Conservation (phyloP, 2,797 vertebrate genomes). For the Melanitta fusca region DNA sequence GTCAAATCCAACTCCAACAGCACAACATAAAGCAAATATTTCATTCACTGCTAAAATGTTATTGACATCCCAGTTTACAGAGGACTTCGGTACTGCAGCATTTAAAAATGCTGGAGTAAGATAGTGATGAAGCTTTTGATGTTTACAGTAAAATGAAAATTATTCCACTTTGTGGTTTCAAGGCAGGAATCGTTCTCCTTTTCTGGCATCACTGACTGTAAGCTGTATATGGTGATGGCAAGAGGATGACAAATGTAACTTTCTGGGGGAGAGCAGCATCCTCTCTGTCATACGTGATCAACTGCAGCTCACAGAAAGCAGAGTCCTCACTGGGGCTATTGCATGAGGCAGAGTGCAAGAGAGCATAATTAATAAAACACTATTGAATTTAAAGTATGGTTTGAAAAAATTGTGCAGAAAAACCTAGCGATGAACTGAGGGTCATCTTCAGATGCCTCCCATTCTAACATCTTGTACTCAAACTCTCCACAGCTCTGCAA, state of each 20-base stretch:
- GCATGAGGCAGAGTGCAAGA: not conserved
- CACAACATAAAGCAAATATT: not conserved
- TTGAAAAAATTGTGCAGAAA: not conserved
- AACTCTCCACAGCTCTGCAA: not conserved
- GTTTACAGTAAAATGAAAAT: not conserved
- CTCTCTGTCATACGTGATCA: not conserved
- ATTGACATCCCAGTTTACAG: not conserved
- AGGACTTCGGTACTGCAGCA: not conserved
- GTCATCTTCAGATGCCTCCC: not conserved
- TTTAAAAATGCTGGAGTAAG: not conserved
- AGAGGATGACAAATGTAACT: not conserved
- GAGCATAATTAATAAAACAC: not conserved
- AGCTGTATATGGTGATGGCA: not conserved
- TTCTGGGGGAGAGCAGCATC: not conserved
- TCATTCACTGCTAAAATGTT: not conserved
- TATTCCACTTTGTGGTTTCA: not conserved
- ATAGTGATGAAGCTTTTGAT: not conserved
- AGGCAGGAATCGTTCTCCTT: not conserved
- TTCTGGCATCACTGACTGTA: not conserved
- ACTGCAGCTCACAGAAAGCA: not conserved
- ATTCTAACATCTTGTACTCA: not conserved
- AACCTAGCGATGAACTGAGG: not conserved
- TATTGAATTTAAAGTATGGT: not conserved
- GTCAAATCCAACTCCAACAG: not conserved
- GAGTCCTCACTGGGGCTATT: not conserved